phyloP scores from a whole-genome alignment of 2,797 vertebrate species.

The Rallus crepitans region DNA sequence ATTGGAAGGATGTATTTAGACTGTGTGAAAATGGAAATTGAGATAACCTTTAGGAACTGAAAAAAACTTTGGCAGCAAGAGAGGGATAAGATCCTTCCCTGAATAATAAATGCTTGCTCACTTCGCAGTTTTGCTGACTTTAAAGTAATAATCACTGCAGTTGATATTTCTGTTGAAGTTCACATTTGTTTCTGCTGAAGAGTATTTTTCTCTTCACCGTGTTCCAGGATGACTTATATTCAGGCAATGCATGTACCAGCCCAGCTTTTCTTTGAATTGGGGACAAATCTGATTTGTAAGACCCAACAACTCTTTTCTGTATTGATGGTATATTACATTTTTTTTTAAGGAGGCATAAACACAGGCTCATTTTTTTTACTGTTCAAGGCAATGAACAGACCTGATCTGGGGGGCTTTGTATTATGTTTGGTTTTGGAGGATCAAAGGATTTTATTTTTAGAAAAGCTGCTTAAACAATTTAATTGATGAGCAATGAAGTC shows the following conservation, averaged over 20 bases:
- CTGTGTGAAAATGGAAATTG: neutral
- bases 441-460: neutral
- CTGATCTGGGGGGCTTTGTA: neutral
- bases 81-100: neutral
- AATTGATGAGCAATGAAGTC: neutral
- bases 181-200: slow-evolving; percentile 70
- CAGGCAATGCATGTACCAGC: neutral
- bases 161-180: slow-evolving; percentile 75
- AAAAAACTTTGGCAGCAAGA: neutral
- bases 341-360: neutral
- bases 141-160: slow-evolving; percentile 59
- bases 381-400: neutral
- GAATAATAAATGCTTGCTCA: neutral
- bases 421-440: neutral
- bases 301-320: neutral
- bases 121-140: slow-evolving; percentile 42
- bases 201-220: slow-evolving; percentile 41
- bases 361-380: slow-evolving; percentile 9
- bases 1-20: slow-evolving; percentile 1
- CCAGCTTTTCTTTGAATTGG: neutral
- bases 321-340: neutral
- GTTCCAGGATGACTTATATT: slow-evolving; percentile 63
- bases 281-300: neutral
- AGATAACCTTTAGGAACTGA: neutral
- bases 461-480: neutral